Evolutionary conservation across 2,888 invertebrate species (phyloP).

Genomic region (Temnothorax rugatulus): DNA sequence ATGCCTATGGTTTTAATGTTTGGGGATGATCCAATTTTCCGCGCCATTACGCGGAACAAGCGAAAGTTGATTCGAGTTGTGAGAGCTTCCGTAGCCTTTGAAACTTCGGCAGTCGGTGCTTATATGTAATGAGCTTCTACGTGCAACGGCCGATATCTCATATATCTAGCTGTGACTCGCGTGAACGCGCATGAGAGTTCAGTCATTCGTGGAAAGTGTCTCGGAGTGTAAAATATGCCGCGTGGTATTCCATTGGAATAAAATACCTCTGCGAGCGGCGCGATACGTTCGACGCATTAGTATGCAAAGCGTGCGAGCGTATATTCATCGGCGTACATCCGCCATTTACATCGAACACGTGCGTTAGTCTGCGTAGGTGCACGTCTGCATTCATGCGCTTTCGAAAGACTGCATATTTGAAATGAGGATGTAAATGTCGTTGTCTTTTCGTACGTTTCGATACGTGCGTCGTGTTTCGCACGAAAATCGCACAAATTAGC

Average conservation of each 20-base stretch:
- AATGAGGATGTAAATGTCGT: conserved; percentile 26
- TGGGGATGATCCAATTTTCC: conserved; percentile 44
- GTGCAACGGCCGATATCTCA: not conserved
- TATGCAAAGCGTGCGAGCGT: conserved; percentile 23
- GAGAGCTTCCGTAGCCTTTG: not conserved
- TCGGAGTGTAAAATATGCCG: conserved; percentile 25
- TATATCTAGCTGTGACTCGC: not conserved
- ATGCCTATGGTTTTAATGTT: conserved; percentile 17
- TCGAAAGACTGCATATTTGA: not conserved
- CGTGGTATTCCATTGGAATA: conserved; percentile 19
- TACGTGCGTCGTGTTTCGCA: not conserved
- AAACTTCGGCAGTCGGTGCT: not conserved
- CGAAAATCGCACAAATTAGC: conserved; percentile 16
- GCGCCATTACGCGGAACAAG: conserved; percentile 31
- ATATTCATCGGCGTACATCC: conserved; percentile 39
- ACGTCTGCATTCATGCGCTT: not conserved
- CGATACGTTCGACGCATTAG: conserved; percentile 25
- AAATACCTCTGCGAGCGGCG: conserved; percentile 21
- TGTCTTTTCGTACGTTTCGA: conserved; percentile 1
- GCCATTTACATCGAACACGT: conserved; percentile 39
- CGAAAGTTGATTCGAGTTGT: conserved; percentile 27
- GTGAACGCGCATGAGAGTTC: not conserved
- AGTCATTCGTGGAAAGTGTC: conserved; percentile 13
- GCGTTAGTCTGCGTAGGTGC: not conserved
- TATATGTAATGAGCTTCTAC: conserved; percentile 16